These are phyloP conservation scores for Eulemur mongoz DNA, from an alignment of 2,797 vertebrate genomes.

Conservation along the genomic window DNA sequence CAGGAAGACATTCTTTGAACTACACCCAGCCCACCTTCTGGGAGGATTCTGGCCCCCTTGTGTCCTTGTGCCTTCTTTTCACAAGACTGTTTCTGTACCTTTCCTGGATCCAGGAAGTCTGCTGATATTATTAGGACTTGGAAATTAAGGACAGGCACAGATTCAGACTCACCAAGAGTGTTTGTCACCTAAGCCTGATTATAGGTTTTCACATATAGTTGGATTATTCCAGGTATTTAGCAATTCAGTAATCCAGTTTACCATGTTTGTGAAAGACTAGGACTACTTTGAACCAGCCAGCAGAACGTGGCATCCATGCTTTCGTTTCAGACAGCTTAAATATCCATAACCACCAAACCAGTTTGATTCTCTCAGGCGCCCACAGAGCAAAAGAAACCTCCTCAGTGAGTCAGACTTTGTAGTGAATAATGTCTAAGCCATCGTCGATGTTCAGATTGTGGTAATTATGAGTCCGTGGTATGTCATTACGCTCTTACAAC, in stretches of 20 bases:
- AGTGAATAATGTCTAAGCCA: neutral
- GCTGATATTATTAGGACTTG: neutral
- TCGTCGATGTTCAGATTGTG: neutral
- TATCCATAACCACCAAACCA: neutral
- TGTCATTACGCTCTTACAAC: neutral
- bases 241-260: neutral
- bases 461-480: neutral
- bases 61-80: neutral
- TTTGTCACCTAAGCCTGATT: neutral
- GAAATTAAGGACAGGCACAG: neutral
- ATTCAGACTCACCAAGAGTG: neutral
- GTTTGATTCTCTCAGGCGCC: neutral
- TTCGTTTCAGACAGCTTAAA: neutral
- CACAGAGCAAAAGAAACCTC: neutral
- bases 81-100: neutral
- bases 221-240: neutral
- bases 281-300: neutral
- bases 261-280: neutral
- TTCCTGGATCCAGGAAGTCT: neutral
- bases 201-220: neutral
- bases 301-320: rapidly evolving
- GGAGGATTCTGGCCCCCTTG: neutral
- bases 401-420: neutral
- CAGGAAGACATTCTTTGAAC: neutral
- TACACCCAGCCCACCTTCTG: neutral